Evolutionary conservation across 2,888 invertebrate species (phyloP).

Genomic region (Pelosia muscerda): DNA sequence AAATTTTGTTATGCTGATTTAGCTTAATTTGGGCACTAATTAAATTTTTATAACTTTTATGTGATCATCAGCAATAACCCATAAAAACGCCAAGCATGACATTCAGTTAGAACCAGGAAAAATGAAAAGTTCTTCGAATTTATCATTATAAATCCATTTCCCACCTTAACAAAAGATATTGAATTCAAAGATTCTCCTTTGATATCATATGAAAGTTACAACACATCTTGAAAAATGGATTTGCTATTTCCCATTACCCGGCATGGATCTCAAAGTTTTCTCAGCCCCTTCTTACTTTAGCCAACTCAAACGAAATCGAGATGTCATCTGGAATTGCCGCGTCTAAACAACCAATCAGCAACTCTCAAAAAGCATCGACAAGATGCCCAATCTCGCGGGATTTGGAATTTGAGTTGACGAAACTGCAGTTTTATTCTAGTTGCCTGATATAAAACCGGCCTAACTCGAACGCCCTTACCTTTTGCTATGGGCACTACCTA

Average conservation of each 20-base stretch:
- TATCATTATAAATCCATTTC: not conserved
- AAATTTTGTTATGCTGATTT: not conserved
- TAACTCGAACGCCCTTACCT: not conserved
- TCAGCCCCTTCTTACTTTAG: too few relatives aligned
- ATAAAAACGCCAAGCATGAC: not conserved
- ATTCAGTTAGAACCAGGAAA: not conserved
- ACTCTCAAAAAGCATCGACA: too few relatives aligned
- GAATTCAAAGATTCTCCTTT: too few relatives aligned
- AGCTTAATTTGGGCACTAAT: not conserved
- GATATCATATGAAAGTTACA: not conserved
- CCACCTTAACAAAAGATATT: not conserved
- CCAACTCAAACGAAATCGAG: too few relatives aligned
- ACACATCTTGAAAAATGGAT: not conserved
- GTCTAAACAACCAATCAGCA: too few relatives aligned
- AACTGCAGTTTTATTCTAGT: too few relatives aligned
- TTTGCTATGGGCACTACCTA: not conserved
- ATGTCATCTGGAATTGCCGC: too few relatives aligned
- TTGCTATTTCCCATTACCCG: not conserved
- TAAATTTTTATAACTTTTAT: not conserved
- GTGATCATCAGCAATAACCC: not conserved
- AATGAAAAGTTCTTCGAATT: not conserved
- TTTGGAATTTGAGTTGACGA: too few relatives aligned
- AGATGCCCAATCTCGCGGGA: too few relatives aligned
- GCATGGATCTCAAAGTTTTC: not conserved
- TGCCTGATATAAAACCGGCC: too few relatives aligned